Conservation (phyloP, 2,888 invertebrate genomes). For the Zaprionus obscuricornis region DNA sequence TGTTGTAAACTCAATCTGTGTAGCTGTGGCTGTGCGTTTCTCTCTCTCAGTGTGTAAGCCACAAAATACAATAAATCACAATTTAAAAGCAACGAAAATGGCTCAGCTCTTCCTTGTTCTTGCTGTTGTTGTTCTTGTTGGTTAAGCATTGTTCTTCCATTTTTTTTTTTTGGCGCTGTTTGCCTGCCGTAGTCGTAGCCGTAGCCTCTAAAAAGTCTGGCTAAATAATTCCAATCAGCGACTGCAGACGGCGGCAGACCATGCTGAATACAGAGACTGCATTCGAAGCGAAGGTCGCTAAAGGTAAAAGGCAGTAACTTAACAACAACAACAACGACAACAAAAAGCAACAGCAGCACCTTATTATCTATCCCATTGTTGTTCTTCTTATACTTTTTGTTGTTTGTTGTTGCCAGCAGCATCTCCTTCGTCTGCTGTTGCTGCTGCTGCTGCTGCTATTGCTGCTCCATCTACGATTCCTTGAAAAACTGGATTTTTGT, state of each 20-base stretch:
- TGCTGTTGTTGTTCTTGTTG: slow-evolving; percentile 13
- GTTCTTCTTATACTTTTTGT: slow-evolving; percentile 29
- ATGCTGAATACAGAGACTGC: too few species aligned
- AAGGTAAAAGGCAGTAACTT: slow-evolving; percentile 55
- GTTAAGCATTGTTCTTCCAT: not conserved
- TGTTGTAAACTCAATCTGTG: slow-evolving; percentile 58
- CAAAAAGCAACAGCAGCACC: slow-evolving; percentile 33
- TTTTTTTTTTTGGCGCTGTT: slow-evolving; percentile 20
- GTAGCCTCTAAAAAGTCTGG: too few species aligned
- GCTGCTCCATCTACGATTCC: not conserved
- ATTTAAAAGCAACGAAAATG: slow-evolving; percentile 48
- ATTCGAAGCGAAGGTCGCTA: slow-evolving; percentile 67
- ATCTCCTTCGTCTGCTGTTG: not conserved
- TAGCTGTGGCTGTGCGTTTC: slow-evolving; percentile 17
- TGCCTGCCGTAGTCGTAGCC: not conserved
- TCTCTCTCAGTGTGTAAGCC: slow-evolving; percentile 29
- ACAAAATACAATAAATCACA: slow-evolving; percentile 70
- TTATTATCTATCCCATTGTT: slow-evolving; percentile 73
- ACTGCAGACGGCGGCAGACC: slow-evolving; percentile 39
- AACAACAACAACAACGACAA: slow-evolving; percentile 8
- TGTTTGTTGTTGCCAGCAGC: slow-evolving; percentile 17
- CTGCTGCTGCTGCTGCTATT: not conserved
- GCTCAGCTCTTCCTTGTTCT: slow-evolving; percentile 3
- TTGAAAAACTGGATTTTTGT: slow-evolving; percentile 44
- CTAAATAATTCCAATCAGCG: slow-evolving; percentile 71